These are phyloP conservation scores for Enteromius fasciolatus DNA, from an alignment of 2,797 vertebrate genomes.

Conservation along the genomic window DNA sequence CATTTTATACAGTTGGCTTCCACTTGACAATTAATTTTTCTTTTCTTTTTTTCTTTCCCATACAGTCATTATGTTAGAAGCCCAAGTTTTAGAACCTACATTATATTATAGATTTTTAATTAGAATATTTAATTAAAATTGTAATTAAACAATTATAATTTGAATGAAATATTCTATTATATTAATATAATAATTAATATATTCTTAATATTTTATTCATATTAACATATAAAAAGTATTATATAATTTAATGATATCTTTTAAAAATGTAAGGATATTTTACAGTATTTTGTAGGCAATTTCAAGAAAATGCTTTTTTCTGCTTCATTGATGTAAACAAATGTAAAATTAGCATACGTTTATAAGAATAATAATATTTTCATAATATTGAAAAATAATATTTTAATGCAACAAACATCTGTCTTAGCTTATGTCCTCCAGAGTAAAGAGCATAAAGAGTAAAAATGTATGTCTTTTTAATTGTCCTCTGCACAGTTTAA, in stretches of 20 bases:
- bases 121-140: too few relatives aligned
- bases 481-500: neutral
- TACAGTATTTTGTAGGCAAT: neutral
- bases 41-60: neutral
- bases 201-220: neutral
- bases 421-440: neutral
- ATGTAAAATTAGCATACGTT: neutral
- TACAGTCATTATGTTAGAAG: neutral
- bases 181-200: neutral
- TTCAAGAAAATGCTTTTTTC: neutral
- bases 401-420: neutral
- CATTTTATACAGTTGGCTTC: neutral
- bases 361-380: neutral
- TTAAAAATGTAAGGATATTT: neutral
- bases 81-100: neutral
- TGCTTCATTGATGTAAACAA: neutral
- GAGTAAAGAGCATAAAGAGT: neutral
- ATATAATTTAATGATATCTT: neutral
- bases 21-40: neutral
- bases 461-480: neutral
- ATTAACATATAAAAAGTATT: neutral
- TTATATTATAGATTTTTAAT: too few relatives aligned
- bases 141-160: neutral
- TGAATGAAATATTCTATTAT: too few relatives aligned
- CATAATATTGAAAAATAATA: neutral